Evolutionary conservation across 2,888 invertebrate species (phyloP), one percentile per base, ranked within the genome.

Genomic region (Lepidonotus clava): DNA sequence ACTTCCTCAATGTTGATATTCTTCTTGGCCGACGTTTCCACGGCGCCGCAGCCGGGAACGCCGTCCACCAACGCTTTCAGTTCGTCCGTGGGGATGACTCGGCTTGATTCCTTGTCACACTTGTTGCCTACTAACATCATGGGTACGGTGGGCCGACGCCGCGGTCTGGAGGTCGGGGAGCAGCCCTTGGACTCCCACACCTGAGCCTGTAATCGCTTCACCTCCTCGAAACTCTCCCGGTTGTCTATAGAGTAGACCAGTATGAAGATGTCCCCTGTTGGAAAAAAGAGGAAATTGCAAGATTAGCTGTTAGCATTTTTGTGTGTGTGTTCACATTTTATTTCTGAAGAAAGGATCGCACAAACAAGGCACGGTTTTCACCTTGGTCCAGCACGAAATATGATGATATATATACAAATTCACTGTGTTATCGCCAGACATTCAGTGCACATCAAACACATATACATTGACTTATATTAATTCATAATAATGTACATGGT

Each of bases 101-200:
- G 88, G 71, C 92, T 91, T 92, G 96, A 95, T 80, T 97, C 97
- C 91, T 95, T 96, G 95, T 98, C 97, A 94, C 96, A 96, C 95
- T 98, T 98, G 94, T 97, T 98, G 85, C 97, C 97, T 0, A 97
- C 97, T 88, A 98, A 96, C 84, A 97, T 96, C 96, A 98, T 97
- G 61, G 97, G 97, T 77, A 88, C 85, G 14, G 56, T 32, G 34
- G 67, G 67, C 38, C 53, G 4, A 5, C 86, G 28, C n/a, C 86
- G 76, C 6, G 41, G 51, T 32, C 77, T 67, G 6, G 66, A n/a
- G 18, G 24, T 92, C 96, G 92, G 88, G 92, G 90, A 90, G 93
- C 84, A 36, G 28, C 89, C 88, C 88, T 94, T 94, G 56, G 91
- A 92, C 76, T 93, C 91, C 14, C 92, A 86, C 40, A 94, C 93